Base-by-base conservation (phyloP, 2,797 vertebrate genomes). In the Onychomys torridus region DNA sequence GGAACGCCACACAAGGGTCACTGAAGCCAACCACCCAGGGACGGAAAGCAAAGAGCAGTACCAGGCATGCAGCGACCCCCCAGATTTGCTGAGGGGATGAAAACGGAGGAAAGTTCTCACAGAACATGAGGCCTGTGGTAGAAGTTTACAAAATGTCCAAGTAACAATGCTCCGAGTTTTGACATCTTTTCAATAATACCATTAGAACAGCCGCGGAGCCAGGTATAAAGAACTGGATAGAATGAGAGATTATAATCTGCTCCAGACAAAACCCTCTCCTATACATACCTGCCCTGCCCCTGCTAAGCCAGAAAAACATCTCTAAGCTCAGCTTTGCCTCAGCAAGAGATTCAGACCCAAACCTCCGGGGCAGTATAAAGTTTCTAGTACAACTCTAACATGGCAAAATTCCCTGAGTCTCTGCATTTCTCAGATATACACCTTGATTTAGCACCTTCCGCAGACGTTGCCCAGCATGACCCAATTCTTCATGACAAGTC, bases 381-480 rank as follows among this genome's bases (percentile, higher is more conserved):
- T 88, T 96, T 92, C 92, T 76, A 91, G 29, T 75, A 90, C 63
- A 91, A 67, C 12, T 84, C 71, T 57, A 87, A 89, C 29, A 65
- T 40, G 71, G 79, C 90, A 89, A 93, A 95, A 88, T 37, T 95
- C 79, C 86, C 94, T 81, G 34, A 87, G 83, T 92, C 95, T 90
- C 67, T 93, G 29, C 69, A 49, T 89, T 91, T 97, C 92, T 97
- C 92, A 94, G 94, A 89, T 71, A 17, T 46, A 87, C 67, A 89
- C 61, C 93, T 92, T 81, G 88, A 91, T 94, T 96, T 95, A 85
- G 59, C 55, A 61, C 61, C 91, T 79, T 93, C 91, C 75, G 21
- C 27, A 71, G 95, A 78, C 92, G 69, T 61, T 94, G n/a, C 57
- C 40, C 76, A 49, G 77, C 32, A 49, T 37, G 82, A 83, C 40